A percentile compares a stretch with the other conserved stretches of the same genome.
Evolutionary conservation across 2,888 invertebrate species (phyloP).

Genomic region (Macrosiphum euphorbiae): DNA sequence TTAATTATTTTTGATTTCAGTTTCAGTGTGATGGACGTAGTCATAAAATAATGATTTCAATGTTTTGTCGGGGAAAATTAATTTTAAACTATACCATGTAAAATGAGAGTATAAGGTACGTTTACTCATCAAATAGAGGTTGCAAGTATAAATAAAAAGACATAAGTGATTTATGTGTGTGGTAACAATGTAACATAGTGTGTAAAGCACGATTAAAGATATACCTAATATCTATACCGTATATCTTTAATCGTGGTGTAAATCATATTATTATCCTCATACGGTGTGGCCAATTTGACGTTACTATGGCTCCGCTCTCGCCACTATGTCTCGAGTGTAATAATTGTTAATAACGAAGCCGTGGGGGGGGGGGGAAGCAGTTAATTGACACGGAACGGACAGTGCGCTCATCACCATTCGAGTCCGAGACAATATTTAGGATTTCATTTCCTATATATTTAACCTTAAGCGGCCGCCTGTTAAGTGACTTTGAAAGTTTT

Average conservation of each 20-base stretch:
- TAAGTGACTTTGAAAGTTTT: slow-evolving; percentile 2
- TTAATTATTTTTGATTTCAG: not conserved
- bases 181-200: not conserved
- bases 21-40: not conserved
- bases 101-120: too few species aligned
- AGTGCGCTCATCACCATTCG: not conserved
- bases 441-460: not conserved
- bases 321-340: not conserved
- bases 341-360: not conserved
- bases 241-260: too few species aligned
- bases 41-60: not conserved
- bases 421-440: not conserved
- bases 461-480: not conserved
- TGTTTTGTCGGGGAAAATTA: not conserved
- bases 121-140: not conserved
- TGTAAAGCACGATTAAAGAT: too few species aligned
- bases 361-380: not conserved
- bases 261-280: not conserved
- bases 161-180: not conserved
- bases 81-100: not conserved
- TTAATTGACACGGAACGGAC: slow-evolving; percentile 30
- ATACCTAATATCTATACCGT: too few species aligned
- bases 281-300: not conserved
- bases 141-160: not conserved
- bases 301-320: not conserved